phyloP scores from a whole-genome alignment of 2,113 vertebrate species.

The Datnioides undecimradiatus region DNA sequence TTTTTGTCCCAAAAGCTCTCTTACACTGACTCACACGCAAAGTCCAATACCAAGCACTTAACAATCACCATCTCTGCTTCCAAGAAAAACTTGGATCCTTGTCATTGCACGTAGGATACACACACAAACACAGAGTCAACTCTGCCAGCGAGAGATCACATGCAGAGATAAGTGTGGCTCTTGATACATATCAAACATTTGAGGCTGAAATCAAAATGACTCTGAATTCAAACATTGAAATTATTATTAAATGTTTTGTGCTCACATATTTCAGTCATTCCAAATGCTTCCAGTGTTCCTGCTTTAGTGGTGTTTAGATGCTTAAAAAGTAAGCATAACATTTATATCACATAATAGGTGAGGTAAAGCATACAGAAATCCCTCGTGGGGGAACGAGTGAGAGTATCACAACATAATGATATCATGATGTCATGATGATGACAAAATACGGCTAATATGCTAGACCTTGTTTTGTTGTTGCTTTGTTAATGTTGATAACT shows the following conservation, averaged over 20 bases:
- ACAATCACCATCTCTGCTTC: background rate
- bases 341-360: background rate
- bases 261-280: background rate
- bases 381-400: background rate
- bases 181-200: slow-evolving; percentile 10
- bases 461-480: background rate
- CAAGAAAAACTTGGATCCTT: slow-evolving; percentile 9
- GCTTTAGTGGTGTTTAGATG: background rate
- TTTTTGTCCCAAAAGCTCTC: background rate
- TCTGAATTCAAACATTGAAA: no score
- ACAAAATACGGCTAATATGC: background rate
- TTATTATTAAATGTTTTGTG: background rate
- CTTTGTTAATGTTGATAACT: background rate
- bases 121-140: background rate
- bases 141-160: slow-evolving; percentile 5
- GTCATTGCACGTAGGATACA: background rate
- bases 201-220: background rate
- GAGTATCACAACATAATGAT: no score
- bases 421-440: background rate
- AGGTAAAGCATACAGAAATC: background rate
- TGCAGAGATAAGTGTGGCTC: background rate
- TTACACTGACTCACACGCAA: background rate
- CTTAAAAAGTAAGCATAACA: background rate
- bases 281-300: background rate
- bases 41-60: no score